Evolutionary conservation across 2,888 invertebrate species (phyloP), one percentile per base, ranked within the genome.

Genomic region (Diplazon laetatorius): DNA sequence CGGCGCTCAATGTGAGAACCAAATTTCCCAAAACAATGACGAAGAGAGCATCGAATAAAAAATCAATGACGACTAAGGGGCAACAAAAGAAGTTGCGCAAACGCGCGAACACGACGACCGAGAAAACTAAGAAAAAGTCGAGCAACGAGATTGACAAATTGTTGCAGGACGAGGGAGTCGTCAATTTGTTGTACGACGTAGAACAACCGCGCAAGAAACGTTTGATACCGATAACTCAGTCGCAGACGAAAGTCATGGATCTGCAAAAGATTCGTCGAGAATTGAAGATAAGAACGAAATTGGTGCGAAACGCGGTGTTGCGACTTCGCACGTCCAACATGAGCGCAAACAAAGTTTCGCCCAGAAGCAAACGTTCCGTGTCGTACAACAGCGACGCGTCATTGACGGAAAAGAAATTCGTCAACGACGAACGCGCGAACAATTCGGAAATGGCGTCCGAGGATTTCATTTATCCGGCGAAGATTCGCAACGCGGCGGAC

Each of bases 131-230:
- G 74, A 93, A 93, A 86, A 93, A 93, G 80, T 93, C 93, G 82
- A 91, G 94, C 72, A 93, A 94, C 18, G 97, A 97, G 91, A 93
- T 97, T 66, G 96, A 96, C 85, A 94, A 93, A 76, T 90, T 97
- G 63, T 91, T 97, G 77, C 95, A 95, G 91, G 97, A 97, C 88
- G 97, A 97, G 88, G 97, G 97, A 0, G 96, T 97, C 2, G 95
- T 96, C 1, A 97, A 97, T 90, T 95, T 97, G 94, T 92, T 97
- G 48, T 96, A 96, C 86, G 95, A 96, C 20, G 93, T 97, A 0
- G 96, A 96, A 84, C 92, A 92, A 39, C 87, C 89, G 1, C 89
- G 88, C 12, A 87, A 87, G 35, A 88, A 89, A 22, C 86, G 90
- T 50, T 71, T 90, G 18, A 82, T 91, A 8, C 90, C 91, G 1